Base-by-base conservation (phyloP, 2,113 vertebrate species). In the Pachyramphus minor region DNA sequence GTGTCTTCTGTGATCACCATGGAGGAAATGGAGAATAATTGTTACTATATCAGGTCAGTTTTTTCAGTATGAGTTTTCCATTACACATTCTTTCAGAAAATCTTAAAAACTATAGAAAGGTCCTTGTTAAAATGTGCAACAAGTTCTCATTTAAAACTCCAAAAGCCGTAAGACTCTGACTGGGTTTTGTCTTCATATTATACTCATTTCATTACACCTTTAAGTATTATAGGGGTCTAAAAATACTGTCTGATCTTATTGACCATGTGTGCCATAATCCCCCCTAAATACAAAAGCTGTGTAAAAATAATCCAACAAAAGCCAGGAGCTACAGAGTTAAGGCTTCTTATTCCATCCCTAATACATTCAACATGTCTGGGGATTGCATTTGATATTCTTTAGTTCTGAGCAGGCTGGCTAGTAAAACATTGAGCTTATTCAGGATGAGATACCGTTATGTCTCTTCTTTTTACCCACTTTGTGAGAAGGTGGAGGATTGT, bases 251-350 rank as follows among this genome's bases (percentile, higher is more conserved):
- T 95, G 86, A 90, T 97, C 79, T 87, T 95, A 92, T 72, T 90
- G 95, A 95, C 71, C 63, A 52, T 55, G 47, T 95, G 45, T 87
- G 52, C 42, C 75, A 82, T 96, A 97, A 95, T 96, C 92, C 64
- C 90, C 50, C 67, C 47, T 94, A 96, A 95, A 96, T 58, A 92
- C 52, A 95, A 95, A 96, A 89, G 71, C 87, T 90, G 59, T 95
- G 89, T 87, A 90, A 96, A 97, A 96, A 96, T 93, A 97, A 96
- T 96, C 89, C 87, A 89, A 49, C 63, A 91, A 93, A 96, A 95
- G 24, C 62, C 52, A 89, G 67, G 63, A 95, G 91, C 78, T 83
- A 93, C 47, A 89, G 69, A 93, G 45, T 66, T 94, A 93, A 95
- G 95, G 21, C 60, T 93, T 92, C 64, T 97, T 94, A 71, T 76